phyloP scores from a whole-genome alignment of 2,113 vertebrate species.

The Thalassoma bifasciatum region DNA sequence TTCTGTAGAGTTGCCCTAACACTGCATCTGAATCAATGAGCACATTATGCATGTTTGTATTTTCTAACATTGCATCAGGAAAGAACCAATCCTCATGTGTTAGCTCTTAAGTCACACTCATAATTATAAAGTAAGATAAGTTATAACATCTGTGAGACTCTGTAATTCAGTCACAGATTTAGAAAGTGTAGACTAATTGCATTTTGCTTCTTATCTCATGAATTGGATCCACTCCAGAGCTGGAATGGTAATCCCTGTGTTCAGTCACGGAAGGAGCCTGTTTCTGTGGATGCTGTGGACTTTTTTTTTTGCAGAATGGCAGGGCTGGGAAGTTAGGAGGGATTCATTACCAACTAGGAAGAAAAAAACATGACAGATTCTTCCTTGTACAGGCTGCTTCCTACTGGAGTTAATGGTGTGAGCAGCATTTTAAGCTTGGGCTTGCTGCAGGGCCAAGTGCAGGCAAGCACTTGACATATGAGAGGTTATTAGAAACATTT shows the following conservation, averaged over 20 bases:
- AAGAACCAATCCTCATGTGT: conserved; percentile 28
- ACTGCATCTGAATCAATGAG: conserved; percentile 18
- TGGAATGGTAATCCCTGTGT: conserved; percentile 50
- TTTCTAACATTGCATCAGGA: conserved; percentile 42
- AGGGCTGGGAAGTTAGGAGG: conserved; percentile 36
- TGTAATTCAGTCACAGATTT: conserved; percentile 64
- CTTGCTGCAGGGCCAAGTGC: conserved; percentile 33
- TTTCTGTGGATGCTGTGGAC: conserved; percentile 10
- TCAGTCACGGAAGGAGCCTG: conserved; percentile 33
- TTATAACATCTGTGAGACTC: conserved; percentile 52
- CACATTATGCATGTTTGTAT: conserved; percentile 38
- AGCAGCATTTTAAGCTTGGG: conserved; percentile 26
- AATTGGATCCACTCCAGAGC: conserved; percentile 68
- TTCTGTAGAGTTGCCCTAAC: background rate
- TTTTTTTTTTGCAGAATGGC: conserved; percentile 30
- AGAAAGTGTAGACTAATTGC: conserved; percentile 71
- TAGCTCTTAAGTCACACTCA: conserved; percentile 34
- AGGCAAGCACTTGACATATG: conserved; percentile 48
- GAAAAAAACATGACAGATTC: conserved; percentile 57
- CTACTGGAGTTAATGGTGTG: conserved; percentile 47
- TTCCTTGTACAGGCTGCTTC: conserved; percentile 23
- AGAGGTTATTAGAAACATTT: conserved; percentile 63
- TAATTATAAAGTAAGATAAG: conserved; percentile 65
- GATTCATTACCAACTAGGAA: conserved; percentile 22
- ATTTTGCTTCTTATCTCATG: conserved; percentile 70